Evolutionary conservation across 2,797 vertebrate species (phyloP).

Genomic region (Coranthus polyacanthus): DNA sequence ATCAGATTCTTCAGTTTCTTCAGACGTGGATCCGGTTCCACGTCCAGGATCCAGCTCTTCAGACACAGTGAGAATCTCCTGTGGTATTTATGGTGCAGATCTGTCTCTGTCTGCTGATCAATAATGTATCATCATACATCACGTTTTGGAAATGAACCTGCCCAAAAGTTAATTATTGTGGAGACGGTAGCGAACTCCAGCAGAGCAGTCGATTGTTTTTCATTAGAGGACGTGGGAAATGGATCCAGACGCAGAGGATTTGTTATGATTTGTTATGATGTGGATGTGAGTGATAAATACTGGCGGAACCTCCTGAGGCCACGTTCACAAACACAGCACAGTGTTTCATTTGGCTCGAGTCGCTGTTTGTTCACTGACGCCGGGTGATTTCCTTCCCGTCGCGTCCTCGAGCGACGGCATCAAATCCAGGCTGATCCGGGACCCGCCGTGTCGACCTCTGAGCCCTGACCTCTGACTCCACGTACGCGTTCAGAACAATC

Average conservation of each 20-base stretch:
- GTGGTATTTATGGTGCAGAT: conserved; percentile 74
- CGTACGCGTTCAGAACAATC: no score
- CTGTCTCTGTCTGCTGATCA: conserved; percentile 73
- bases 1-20: no score
- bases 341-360: conserved; percentile 52
- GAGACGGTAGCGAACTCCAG: conserved; percentile 52
- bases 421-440: no score
- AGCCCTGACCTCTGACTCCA: no score
- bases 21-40: no score
- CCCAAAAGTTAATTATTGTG: conserved; percentile 70
- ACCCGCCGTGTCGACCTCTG: no score
- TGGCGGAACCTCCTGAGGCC: conserved; percentile 36
- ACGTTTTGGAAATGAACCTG: conserved; percentile 78
- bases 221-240: conserved; percentile 56
- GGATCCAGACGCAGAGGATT: conserved; percentile 36
- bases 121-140: conserved; percentile 83
- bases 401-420: no score
- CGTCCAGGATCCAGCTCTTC: no score
- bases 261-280: conserved; percentile 67
- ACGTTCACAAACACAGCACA: conserved; percentile 61
- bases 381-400: no score
- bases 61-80: no score
- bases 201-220: conserved; percentile 65
- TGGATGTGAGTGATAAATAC: conserved; percentile 61
- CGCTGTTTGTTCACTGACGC: background rate